phyloP scores from a whole-genome alignment of 1,140 invertebrate genomes.

The Microplitis demolitor region DNA sequence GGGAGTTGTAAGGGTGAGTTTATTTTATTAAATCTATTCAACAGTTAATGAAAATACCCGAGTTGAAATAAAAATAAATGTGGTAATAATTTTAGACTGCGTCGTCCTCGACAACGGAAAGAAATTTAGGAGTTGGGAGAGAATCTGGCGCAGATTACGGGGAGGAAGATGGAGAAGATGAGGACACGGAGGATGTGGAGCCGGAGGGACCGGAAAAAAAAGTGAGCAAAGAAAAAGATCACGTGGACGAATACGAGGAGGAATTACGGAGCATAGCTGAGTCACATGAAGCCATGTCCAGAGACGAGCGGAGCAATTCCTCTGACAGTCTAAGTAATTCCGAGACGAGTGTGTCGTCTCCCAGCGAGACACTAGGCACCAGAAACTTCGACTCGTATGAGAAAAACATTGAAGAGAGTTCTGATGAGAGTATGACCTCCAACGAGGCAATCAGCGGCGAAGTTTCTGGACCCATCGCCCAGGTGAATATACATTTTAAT shows the following conservation, averaged over 20 bases:
- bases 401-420: constrained; percentile 35
- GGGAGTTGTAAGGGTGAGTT: constrained; percentile 6
- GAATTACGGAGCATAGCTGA: constrained; percentile 48
- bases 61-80: neutral
- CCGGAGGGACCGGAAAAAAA: constrained; percentile 18
- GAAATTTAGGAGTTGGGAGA: constrained; percentile 8
- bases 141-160: constrained; percentile 29
- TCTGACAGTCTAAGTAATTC: constrained; percentile 21
- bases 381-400: constrained; percentile 42
- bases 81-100: constrained; percentile 9
- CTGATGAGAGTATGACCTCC: constrained; percentile 40
- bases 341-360: neutral
- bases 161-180: constrained; percentile 33
- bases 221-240: constrained; percentile 24
- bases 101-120: neutral
- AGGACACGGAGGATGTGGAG: constrained; percentile 21
- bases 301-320: constrained; percentile 41
- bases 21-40: neutral
- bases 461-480: constrained; percentile 13
- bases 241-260: constrained; percentile 50
- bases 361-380: neutral
- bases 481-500: constrained; percentile 14
- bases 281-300: constrained; percentile 51
- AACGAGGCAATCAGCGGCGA: constrained; percentile 41
- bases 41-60: neutral